phyloP scores from a whole-genome alignment of 2,797 vertebrate species.

The Syngnathus rostellatus region DNA sequence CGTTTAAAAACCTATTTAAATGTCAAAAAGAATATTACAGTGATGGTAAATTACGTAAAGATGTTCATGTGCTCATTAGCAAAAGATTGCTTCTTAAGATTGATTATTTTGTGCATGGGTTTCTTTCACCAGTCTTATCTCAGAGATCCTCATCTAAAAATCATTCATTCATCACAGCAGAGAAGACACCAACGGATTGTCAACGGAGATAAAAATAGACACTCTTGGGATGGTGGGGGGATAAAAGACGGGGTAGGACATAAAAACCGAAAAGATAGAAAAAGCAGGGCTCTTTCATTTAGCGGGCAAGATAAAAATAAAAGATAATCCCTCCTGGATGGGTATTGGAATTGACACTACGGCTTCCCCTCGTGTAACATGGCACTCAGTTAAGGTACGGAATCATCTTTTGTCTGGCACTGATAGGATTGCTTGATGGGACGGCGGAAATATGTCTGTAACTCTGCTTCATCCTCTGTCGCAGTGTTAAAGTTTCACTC shows the following conservation, averaged over 20 bases:
- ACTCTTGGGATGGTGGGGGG: constrained; percentile 30
- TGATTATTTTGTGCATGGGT: constrained; percentile 12
- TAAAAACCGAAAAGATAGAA: constrained; percentile 43
- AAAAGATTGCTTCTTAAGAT: constrained; percentile 6
- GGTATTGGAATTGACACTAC: constrained; percentile 51
- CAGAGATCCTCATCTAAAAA: constrained; percentile 29
- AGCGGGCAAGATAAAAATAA: constrained; percentile 39
- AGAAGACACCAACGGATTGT: constrained; percentile 30
- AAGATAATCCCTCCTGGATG: constrained; percentile 52
- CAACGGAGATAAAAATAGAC: constrained; percentile 46
- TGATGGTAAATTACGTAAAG: constrained; percentile 7
- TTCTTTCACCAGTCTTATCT: constrained; percentile 23
- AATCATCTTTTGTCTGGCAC: constrained; percentile 40
- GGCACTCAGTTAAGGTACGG: constrained; percentile 38
- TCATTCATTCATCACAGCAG: constrained; percentile 46
- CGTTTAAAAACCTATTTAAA: constrained; percentile 1
- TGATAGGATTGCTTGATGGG: constrained; percentile 26
- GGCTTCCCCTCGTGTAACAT: constrained; percentile 45
- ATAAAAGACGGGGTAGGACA: constrained; percentile 39
- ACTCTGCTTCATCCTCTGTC: constrained; percentile 13
- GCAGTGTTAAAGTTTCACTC: background rate
- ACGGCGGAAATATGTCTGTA: constrained; percentile 9
- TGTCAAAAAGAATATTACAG: constrained; percentile 3
- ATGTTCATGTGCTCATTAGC: constrained; percentile 6
- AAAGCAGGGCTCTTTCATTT: constrained; percentile 38